Base-by-base conservation (phyloP, 2,888 invertebrate species). In the Marasmarcha lunaedactyla region DNA sequence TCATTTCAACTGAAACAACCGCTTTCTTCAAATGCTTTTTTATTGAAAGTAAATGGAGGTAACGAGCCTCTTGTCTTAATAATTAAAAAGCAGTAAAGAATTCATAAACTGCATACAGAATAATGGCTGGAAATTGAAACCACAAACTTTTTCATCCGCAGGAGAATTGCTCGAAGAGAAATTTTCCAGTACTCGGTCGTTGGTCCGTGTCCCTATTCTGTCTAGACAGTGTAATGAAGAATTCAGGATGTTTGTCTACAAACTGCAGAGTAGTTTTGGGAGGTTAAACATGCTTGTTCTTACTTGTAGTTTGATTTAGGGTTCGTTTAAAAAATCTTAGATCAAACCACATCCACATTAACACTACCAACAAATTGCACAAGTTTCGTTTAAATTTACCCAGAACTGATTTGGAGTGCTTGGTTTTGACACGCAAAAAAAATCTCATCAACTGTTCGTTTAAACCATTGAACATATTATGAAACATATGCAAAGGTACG, bases 1-100 rank as follows among this genome's bases (percentile, higher is more conserved):
- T 71, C 65, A 76, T 76, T 74, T 63, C 55, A 62, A 55, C 58
- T 64, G 62, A 59, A 68, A 70, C 70, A 71, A 72, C 62, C 55
- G 58, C 49, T 59, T 59, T 56, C 57, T 55, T 55, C 51, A 44
- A 45, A 20, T 47, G 45, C 46, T 48, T 54, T 61, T 54, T 55
- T 63, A 64, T 66, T 64, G 52, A 49, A 46, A 49, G 57, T 64
- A 66, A 72, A 68, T 64, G 61, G 52, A 65, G 57, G 63, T 69
- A 73, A 72, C 70, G 68, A 71, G 70, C 63, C 61, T 65, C 70
- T 71, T 64, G 63, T 59, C 51, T 60, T 60, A 56, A 65, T 68
- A 71, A 72, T 63, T 60, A 59, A 66, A 69, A 62, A 54, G 53
- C 44, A 45, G 47, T 43, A 43, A 49, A 46, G 51, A 57, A 55